Percentiles rank a stretch among this genome's conserved stretches.
phyloP scores from a whole-genome alignment of 2,888 invertebrate species.

The Ormyrus labotus region DNA sequence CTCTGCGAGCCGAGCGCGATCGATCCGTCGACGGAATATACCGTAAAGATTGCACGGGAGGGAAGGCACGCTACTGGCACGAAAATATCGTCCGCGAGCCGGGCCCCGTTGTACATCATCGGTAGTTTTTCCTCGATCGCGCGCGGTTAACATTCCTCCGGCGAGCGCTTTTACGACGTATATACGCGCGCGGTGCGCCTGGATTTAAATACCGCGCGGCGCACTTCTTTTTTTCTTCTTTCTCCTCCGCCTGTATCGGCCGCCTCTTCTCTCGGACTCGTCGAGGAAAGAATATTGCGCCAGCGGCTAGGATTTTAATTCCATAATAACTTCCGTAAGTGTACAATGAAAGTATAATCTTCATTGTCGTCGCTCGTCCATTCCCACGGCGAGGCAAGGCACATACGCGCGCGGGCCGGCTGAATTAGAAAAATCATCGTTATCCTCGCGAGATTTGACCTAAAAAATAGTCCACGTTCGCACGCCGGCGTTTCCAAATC shows the following conservation, averaged over 20 bases:
- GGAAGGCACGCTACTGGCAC: no score
- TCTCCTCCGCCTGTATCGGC: conserved; percentile 5
- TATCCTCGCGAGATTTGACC: conserved; percentile 20
- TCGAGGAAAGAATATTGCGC: conserved; percentile 23
- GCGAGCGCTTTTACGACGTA: no score
- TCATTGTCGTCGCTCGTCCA: conserved; percentile 31
- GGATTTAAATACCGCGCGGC: background rate
- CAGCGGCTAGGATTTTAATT: conserved; percentile 30
- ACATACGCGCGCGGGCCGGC: no score
- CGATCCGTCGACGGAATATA: no score
- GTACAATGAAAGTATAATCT: conserved; percentile 53
- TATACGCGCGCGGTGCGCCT: background rate
- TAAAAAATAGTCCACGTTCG: background rate
- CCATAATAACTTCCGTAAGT: conserved; percentile 53
- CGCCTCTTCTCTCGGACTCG: no score
- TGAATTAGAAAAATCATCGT: no score
- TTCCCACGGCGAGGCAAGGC: conserved; percentile 4
- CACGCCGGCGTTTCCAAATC: background rate
- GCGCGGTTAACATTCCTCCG: no score
- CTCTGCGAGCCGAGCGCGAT: no score
- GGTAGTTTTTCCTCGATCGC: no score
- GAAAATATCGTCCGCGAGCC: no score
- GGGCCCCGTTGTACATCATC: no score
- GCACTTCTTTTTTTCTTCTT: background rate
- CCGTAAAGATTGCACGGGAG: no score